Evolutionary conservation across 2,797 vertebrate genomes (phyloP).

Genomic region (Lates japonicus): DNA sequence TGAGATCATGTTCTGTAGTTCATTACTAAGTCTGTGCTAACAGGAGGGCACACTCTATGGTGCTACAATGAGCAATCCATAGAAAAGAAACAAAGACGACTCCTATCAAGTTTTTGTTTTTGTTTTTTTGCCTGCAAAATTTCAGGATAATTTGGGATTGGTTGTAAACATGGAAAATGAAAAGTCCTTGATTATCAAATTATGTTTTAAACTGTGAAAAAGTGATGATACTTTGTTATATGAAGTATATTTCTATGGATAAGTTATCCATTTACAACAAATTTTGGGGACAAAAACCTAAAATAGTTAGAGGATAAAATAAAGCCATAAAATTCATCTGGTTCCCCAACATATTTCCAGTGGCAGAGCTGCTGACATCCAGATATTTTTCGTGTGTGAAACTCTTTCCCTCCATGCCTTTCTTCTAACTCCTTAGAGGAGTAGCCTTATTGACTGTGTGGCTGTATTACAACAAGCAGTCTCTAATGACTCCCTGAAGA

Average conservation of each 20-base stretch:
- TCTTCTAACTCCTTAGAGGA: slow-evolving; percentile 72
- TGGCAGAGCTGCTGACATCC: slow-evolving; percentile 42
- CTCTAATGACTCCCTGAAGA: slow-evolving; percentile 87
- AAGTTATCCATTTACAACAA: neutral
- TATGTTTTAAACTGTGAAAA: neutral
- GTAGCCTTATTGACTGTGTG: slow-evolving; percentile 84
- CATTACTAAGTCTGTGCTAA: slow-evolving; percentile 8
- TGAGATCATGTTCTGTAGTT: slow-evolving; percentile 15
- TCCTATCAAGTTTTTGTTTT: too few relatives aligned
- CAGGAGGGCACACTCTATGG: neutral
- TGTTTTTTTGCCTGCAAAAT: too few relatives aligned
- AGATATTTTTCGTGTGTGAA: slow-evolving; percentile 68
- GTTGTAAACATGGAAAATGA: neutral
- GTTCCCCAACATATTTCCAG: slow-evolving; percentile 44
- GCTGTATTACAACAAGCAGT: slow-evolving; percentile 85
- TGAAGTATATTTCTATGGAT: neutral
- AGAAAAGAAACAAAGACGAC: neutral
- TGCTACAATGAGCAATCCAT: neutral
- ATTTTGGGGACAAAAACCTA: neutral
- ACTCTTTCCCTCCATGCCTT: slow-evolving; percentile 67
- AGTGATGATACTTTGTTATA: neutral
- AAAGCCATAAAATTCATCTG: slow-evolving; percentile 13
- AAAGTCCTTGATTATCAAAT: neutral
- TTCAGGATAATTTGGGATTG: neutral
- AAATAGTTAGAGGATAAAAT: slow-evolving; percentile 1